These are phyloP conservation scores for Zhengitettix transpicula DNA, from an alignment of 2,888 invertebrate species.

Conservation along the genomic window DNA sequence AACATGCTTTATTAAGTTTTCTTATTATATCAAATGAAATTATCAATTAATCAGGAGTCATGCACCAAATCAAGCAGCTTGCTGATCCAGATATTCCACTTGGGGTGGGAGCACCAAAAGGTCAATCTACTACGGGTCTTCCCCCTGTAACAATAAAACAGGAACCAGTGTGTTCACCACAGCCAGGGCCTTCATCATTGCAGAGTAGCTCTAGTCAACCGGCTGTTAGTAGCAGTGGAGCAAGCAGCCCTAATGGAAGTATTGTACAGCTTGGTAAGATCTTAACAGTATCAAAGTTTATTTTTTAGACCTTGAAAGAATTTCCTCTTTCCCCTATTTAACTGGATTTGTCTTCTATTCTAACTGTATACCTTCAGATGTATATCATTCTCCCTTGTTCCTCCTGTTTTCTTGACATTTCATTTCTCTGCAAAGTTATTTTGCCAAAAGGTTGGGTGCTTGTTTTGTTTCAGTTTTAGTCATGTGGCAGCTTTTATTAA, in stretches of 20 bases:
- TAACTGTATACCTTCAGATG: neutral
- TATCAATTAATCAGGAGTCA: constrained; percentile 37
- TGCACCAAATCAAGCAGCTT: constrained; percentile 69
- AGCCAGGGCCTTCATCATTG: constrained; percentile 7
- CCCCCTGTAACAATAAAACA: constrained; percentile 5
- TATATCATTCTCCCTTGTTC: neutral
- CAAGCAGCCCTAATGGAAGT: constrained; percentile 5
- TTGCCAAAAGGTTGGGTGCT: too few species aligned
- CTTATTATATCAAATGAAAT: neutral
- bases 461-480: too few species aligned
- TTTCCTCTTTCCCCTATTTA: neutral
- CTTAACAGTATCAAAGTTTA: neutral
- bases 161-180: constrained; percentile 2
- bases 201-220: neutral
- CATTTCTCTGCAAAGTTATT: neutral
- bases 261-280: neutral
- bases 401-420: neutral
- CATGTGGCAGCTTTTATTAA: too few species aligned
- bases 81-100: constrained; percentile 48
- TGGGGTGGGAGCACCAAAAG: constrained; percentile 30
- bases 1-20: neutral
- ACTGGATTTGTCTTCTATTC: neutral
- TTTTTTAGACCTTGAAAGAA: neutral
- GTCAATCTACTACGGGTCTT: constrained; percentile 12
- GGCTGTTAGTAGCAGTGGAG: neutral